Evolutionary conservation across 2,888 invertebrate genomes (phyloP).

Genomic region (Didymodactylos carnosus): DNA sequence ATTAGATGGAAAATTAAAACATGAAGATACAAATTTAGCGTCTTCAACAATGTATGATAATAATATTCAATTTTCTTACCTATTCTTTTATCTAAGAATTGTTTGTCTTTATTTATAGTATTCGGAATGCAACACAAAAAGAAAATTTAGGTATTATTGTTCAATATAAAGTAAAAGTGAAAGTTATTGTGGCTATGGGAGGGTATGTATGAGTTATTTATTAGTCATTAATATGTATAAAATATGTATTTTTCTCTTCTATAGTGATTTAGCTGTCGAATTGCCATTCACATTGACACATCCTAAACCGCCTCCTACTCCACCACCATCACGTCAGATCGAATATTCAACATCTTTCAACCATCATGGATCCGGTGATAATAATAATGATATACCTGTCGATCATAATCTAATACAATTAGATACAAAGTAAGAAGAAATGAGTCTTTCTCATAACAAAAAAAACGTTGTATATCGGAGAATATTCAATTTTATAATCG

Average conservation of each 20-base stretch:
- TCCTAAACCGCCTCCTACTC: conserved; percentile 58
- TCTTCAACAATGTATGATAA: conserved; percentile 76
- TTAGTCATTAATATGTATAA: not conserved
- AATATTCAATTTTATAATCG: too few species aligned
- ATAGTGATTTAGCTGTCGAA: conserved; percentile 78
- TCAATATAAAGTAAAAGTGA: conserved; percentile 95
- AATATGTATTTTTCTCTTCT: conserved; percentile 5
- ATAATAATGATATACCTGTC: conserved; percentile 40
- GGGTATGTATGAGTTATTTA: conserved; percentile 50
- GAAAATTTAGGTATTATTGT: conserved; percentile 97
- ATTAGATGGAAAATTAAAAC: conserved; percentile 87
- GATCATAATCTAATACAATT: conserved; percentile 89
- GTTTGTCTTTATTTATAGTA: conserved; percentile 41
- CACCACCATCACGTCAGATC: conserved; percentile 26
- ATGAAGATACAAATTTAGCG: conserved; percentile 94
- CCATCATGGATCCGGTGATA: not conserved
- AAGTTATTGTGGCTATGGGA: conserved; percentile 76
- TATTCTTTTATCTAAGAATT: not conserved
- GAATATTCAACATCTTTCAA: conserved; percentile 16
- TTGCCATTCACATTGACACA: conserved; percentile 95
- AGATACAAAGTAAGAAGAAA: conserved; percentile 49
- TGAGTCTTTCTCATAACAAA: conserved; percentile 18
- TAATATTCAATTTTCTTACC: not conserved
- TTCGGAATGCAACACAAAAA: conserved; percentile 70
- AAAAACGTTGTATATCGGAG: too few species aligned